Evolutionary conservation across 1,140 invertebrate species (phyloP).

Genomic region (Drosophila sp.): DNA sequence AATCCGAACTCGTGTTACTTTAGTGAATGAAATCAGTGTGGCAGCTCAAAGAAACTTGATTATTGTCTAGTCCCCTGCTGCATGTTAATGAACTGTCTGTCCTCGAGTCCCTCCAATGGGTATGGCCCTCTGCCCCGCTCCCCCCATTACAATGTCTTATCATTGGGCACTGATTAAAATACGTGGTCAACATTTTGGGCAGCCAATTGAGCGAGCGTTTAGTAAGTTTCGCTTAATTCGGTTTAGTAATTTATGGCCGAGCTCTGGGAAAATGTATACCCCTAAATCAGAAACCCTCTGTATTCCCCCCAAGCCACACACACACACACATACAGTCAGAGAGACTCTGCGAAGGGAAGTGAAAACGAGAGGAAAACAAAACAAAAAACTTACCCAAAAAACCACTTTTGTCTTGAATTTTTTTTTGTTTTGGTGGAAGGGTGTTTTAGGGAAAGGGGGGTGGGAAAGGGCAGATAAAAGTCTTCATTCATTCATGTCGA

Average conservation of each 20-base stretch:
- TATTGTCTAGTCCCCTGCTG: conserved; percentile 61
- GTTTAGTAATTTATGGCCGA: conserved; percentile 78
- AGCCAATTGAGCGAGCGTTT: conserved; percentile 77
- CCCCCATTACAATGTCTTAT: background rate
- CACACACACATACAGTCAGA: background rate
- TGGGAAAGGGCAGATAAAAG: conserved; percentile 67
- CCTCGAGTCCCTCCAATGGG: background rate
- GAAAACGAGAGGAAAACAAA: conserved; percentile 43
- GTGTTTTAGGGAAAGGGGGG: background rate
- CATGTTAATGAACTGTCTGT: conserved; percentile 69
- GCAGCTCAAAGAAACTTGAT: conserved; percentile 63
- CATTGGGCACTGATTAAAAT: conserved; percentile 67
- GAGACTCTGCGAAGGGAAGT: conserved; percentile 35
- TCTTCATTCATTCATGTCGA: conserved; percentile 81
- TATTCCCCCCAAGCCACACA: background rate
- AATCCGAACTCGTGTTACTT: conserved; percentile 75
- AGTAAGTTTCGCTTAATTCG: conserved; percentile 78
- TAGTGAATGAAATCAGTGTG: conserved; percentile 69
- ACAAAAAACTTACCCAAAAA: conserved; percentile 42
- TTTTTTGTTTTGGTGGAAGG: background rate
- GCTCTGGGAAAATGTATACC: conserved; percentile 45
- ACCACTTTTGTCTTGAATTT: conserved; percentile 6
- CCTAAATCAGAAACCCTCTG: conserved; percentile 41
- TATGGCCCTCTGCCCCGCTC: background rate
- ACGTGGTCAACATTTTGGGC: conserved; percentile 76